Base-by-base conservation (phyloP, 2,797 vertebrate species). In the Sebastes baramenuke region DNA sequence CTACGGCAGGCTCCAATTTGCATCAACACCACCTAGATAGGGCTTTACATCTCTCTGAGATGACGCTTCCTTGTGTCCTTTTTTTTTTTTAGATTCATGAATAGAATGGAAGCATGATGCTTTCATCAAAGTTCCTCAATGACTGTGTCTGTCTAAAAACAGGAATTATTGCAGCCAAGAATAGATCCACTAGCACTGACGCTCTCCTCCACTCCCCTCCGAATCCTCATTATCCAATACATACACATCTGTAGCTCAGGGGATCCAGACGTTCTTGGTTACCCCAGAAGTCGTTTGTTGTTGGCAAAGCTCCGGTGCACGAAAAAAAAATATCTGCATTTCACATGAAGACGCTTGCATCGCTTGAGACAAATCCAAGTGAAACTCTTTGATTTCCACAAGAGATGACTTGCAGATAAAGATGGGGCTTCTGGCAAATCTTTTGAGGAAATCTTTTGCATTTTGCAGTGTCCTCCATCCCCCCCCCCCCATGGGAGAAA, bases 161-260 rank as follows among this genome's bases (percentile, higher is more conserved):
- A 78, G 68, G 68, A 84, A 80, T 85, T 84, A 74, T 70, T 13
- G 55, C 25, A 54, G 69, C 80, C 73, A 78, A 83, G 89, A 90
- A 92, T 92, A 92, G 86, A 86, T 83, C 67, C 67, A 77, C 71
- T 67, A 66, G 65, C 29, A 49, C 29, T 36, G 72, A 80, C 20
- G 55, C 49, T 67, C 74, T 38, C 69, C 59, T 70, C 62, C 66
- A 32, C 70, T 74, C 49, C 49, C 67, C 67, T 36, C 52, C 5
- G 2, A 82, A 85, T 86, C 70, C 82, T 90, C 86, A 86, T 92
- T 92, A 93, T 87, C 72, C 59, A 78, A 64, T 77, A 79, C 84
- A 66, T 71, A 81, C 70, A 82, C 82, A 88, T 87, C 71, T 84
- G 77, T 70, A 82, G 73, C 84, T 82, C 69, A 67, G 76, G 84